Conservation (phyloP, 2,797 vertebrate species). For the Hemitrygon akajei region DNA sequence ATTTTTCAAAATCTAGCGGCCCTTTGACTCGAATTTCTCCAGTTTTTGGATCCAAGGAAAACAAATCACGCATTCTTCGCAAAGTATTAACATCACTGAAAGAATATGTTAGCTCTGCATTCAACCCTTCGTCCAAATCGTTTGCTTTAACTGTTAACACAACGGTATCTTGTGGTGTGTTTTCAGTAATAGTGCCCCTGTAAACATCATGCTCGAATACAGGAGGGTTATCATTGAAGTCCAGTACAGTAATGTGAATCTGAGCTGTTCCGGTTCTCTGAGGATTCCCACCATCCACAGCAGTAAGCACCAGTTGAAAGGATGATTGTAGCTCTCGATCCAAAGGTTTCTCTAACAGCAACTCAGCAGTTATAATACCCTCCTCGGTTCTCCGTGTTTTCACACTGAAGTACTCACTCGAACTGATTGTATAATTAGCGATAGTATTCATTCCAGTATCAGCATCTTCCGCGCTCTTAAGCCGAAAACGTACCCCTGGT, state of each 20-base stretch:
- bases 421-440: conserved; percentile 45
- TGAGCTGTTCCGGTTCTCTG: conserved; percentile 62
- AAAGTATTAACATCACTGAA: too few species aligned
- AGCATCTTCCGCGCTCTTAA: conserved; percentile 47
- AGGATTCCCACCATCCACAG: conserved; percentile 56
- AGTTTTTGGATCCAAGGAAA: conserved; percentile 58
- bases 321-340: conserved; percentile 51
- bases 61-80: conserved; percentile 58
- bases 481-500: conserved; percentile 47
- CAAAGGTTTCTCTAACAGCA: conserved; percentile 49
- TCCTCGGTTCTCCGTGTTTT: conserved; percentile 28
- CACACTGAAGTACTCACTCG: conserved; percentile 49
- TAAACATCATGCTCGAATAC: conserved; percentile 59
- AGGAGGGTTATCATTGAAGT: conserved; percentile 72
- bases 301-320: conserved; percentile 54
- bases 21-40: conserved; percentile 65
- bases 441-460: conserved; percentile 45
- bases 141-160: too few species aligned
- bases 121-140: too few species aligned
- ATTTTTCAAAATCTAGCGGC: conserved; percentile 67
- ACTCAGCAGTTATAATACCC: conserved; percentile 38
- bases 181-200: conserved; percentile 63
- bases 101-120: too few species aligned
- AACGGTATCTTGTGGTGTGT: conserved; percentile 51
- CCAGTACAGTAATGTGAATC: conserved; percentile 64